Evolutionary conservation across 37 sponge, comb jelly and placozoan genomes (phyloP), one percentile per base, ranked within the genome.

Genomic region (Petrosia ficiformis): DNA sequence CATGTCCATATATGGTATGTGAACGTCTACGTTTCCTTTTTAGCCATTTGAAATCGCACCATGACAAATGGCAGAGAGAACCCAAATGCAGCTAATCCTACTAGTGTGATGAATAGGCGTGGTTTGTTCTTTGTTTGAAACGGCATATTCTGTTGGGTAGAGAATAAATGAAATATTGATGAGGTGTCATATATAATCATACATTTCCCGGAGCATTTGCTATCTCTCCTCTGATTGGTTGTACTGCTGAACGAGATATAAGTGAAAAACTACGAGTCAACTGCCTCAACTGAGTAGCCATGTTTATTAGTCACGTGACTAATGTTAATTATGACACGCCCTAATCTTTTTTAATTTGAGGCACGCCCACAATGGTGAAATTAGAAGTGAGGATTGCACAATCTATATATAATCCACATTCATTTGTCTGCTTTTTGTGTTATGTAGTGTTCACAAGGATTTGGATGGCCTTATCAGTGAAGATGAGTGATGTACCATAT

Each of bases 41-140:
- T 91, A 32, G 33, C 59, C 72, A 91, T 43, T 58, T 91, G 92
- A 44, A 75, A 91, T 30, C 22, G 44, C 48, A 77, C 77, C 39
- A 72, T 77, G 2, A 82, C 41, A 38, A 91, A 82, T 2, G 92
- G 92, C 21, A 91, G 58, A 35, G 87, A 82, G 69, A 91, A 91
- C 1, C 65, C 83, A 28, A 80, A 57, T 0, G 82, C 67, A 30
- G 73, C 65, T 29, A 59, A 48, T 0, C 77, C 68, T 22, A 75
- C 29, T 42, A 91, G 61, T 16, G 68, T 61, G 8, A 86, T 41
- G 38, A 82, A 73, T n/a, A 91, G 83, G 2, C 76, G 75, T 6
- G 28, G 34, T 41, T 86, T 85, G 65, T 82, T 91, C 70, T 91
- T 74, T 0, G 87, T 86, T 37, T 82, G 86, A 66, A 91, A 86